Evolutionary conservation across 2,888 invertebrate species (phyloP).

Genomic region (Drosophila anomalata): DNA sequence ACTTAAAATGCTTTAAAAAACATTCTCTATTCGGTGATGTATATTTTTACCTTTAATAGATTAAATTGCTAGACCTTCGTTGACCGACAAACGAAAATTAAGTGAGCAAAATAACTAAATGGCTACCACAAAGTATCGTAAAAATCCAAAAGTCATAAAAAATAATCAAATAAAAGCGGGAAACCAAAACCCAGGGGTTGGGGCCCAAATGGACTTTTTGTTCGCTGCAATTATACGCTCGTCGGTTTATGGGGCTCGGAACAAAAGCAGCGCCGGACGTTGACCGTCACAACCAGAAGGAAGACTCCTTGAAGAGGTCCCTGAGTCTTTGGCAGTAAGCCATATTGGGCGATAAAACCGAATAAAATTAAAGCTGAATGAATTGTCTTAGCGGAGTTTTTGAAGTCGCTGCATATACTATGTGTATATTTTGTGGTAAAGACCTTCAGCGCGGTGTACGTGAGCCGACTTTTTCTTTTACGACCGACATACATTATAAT

Average conservation of each 20-base stretch:
- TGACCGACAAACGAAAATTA: slow-evolving; percentile 15
- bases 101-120: slow-evolving; percentile 50
- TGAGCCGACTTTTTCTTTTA: slow-evolving; percentile 71
- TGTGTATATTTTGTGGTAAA: background rate
- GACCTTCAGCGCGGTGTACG: slow-evolving; percentile 33
- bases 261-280: slow-evolving; percentile 40
- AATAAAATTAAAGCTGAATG: slow-evolving; percentile 64
- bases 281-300: slow-evolving; percentile 26
- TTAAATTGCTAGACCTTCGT: slow-evolving; percentile 2
- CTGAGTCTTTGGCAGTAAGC: slow-evolving; percentile 38
- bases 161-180: slow-evolving; percentile 52
- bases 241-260: slow-evolving; percentile 47
- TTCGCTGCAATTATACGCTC: slow-evolving; percentile 51
- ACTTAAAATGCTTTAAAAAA: background rate
- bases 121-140: slow-evolving; percentile 47
- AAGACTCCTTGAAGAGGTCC: background rate
- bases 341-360: slow-evolving; percentile 68
- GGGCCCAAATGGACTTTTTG: slow-evolving; percentile 36
- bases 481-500: slow-evolving; percentile 74
- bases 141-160: slow-evolving; percentile 69
- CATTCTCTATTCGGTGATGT: background rate
- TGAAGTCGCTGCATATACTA: slow-evolving; percentile 1
- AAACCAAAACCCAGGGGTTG: slow-evolving; percentile 17
- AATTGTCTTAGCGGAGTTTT: slow-evolving; percentile 34
- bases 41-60: background rate